Evolutionary conservation across 2,797 vertebrate genomes (phyloP).

Genomic region (Rhinatrema bivittatum): DNA sequence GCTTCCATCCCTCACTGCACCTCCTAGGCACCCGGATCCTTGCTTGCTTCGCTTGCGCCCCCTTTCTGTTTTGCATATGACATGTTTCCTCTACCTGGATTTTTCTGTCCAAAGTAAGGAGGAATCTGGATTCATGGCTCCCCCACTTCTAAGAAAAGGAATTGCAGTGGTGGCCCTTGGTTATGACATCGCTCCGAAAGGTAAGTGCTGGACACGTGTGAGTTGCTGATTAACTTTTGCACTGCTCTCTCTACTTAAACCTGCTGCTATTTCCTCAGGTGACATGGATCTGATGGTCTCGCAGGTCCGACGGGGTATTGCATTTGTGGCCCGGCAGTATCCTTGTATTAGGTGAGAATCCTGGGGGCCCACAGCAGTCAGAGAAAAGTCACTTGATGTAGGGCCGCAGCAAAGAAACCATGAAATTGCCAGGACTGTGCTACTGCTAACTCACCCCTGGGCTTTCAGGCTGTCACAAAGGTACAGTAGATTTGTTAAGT

Average conservation of each 20-base stretch:
- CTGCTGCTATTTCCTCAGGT: slow-evolving; percentile 52
- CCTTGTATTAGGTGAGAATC: slow-evolving; percentile 60
- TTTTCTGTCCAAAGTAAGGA: slow-evolving; percentile 71
- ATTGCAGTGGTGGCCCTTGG: slow-evolving; percentile 70
- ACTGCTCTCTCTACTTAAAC: too few relatives aligned
- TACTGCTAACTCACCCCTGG: too few relatives aligned
- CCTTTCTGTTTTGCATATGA: too few relatives aligned
- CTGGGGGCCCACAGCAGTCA: fast-evolving
- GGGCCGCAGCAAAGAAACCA: too few relatives aligned
- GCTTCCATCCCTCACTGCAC: too few relatives aligned
- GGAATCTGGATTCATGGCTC: slow-evolving; percentile 77
- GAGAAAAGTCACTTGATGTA: too few relatives aligned
- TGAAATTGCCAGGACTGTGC: too few relatives aligned
- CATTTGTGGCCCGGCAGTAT: slow-evolving; percentile 61
- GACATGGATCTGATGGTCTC: slow-evolving; percentile 81
- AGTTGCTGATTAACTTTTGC: neutral
- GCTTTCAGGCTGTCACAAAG: too few relatives aligned
- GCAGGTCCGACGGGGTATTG: slow-evolving; percentile 73
- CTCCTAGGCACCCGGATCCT: too few relatives aligned
- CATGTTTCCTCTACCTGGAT: too few relatives aligned
- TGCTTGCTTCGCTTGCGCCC: too few relatives aligned
- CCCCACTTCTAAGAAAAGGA: slow-evolving; percentile 60
- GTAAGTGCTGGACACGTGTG: slow-evolving; percentile 35
- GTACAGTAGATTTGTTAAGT: too few relatives aligned
- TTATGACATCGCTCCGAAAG: slow-evolving; percentile 82